These are phyloP conservation scores for Mallotus villosus DNA, from an alignment of 2,797 vertebrate species.

Conservation along the genomic window DNA sequence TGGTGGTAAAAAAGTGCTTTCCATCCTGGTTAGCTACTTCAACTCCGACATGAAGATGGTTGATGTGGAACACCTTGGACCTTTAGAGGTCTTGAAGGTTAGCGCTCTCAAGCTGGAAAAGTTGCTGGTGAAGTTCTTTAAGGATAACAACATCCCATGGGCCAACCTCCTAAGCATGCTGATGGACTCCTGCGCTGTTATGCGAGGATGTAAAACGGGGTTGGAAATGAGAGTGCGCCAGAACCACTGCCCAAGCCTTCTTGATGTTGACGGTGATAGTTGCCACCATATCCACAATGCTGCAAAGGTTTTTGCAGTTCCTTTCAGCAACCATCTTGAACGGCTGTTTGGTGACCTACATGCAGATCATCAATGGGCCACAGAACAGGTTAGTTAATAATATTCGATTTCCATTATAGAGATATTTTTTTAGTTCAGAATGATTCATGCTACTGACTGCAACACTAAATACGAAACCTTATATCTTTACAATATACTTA, in stretches of 20 bases:
- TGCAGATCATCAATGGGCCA: slow-evolving; percentile 19
- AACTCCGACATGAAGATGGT: slow-evolving; percentile 10
- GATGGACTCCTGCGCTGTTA: slow-evolving; percentile 20
- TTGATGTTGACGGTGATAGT: slow-evolving; percentile 22
- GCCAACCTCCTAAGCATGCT: slow-evolving; percentile 24
- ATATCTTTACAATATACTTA: too few relatives aligned
- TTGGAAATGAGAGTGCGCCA: slow-evolving; percentile 24
- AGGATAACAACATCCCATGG: slow-evolving; percentile 20
- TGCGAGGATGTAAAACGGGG: slow-evolving; percentile 19
- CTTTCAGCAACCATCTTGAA: slow-evolving; percentile 14
- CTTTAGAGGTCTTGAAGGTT: slow-evolving; percentile 19
- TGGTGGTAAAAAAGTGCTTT: slow-evolving; percentile 20
- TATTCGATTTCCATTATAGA: slow-evolving; percentile 8
- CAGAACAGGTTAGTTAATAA: slow-evolving; percentile 24
- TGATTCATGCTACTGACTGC: slow-evolving; percentile 8
- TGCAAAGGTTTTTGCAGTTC: slow-evolving; percentile 13
- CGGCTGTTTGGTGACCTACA: slow-evolving; percentile 18
- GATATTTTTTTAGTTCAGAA: slow-evolving; percentile 2
- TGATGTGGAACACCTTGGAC: slow-evolving; percentile 30
- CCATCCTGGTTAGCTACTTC: slow-evolving; percentile 28
- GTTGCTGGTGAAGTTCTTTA: slow-evolving; percentile 4
- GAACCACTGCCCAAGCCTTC: slow-evolving; percentile 14
- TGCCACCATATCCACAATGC: slow-evolving; percentile 25
- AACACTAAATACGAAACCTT: too few relatives aligned
- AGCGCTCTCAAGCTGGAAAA: slow-evolving; percentile 13